Percentiles rank a stretch among this genome's conserved stretches.
These are phyloP conservation scores for Botrylloides violaceus DNA, from an alignment of 23 tunicate genomes.

Conservation along the genomic window DNA sequence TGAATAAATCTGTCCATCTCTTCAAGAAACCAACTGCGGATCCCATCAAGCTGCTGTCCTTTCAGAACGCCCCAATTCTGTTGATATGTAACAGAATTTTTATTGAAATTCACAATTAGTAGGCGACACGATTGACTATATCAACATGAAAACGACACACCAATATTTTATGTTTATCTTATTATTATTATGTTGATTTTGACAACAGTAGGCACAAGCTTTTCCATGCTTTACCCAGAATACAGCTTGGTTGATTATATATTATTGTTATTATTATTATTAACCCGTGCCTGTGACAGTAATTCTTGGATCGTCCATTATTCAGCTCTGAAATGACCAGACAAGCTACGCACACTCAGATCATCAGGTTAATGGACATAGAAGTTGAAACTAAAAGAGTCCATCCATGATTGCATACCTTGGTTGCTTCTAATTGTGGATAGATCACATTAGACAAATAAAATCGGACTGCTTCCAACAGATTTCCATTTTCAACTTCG, in stretches of 20 bases:
- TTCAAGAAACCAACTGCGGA: slow-evolving; percentile 46
- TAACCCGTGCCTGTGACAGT: no score
- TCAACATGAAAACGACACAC: slow-evolving; percentile 27
- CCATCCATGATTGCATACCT: slow-evolving; percentile 25
- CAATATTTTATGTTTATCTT: not conserved
- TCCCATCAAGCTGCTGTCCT: slow-evolving; percentile 37
- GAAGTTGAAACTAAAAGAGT: not conserved
- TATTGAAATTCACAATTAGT: not conserved
- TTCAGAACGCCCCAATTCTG: slow-evolving; percentile 75
- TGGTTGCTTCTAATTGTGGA: slow-evolving; percentile 54
- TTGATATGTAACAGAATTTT: not conserved
- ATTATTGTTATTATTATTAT: no score
- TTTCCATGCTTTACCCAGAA: no score
- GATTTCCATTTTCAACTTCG: slow-evolving; percentile 61
- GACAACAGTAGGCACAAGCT: no score
- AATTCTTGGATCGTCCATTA: no score
- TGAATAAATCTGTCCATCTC: slow-evolving; percentile 67
- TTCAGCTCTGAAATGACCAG: no score
- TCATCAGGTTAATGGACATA: no score
- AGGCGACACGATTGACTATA: not conserved
- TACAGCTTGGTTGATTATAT: no score
- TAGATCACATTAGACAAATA: slow-evolving; percentile 51
- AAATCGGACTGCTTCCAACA: slow-evolving; percentile 48
- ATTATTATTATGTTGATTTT: no score
- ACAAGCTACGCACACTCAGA: no score